Conservation (phyloP, 2,888 invertebrate species). For the Callinectes sapidus region DNA sequence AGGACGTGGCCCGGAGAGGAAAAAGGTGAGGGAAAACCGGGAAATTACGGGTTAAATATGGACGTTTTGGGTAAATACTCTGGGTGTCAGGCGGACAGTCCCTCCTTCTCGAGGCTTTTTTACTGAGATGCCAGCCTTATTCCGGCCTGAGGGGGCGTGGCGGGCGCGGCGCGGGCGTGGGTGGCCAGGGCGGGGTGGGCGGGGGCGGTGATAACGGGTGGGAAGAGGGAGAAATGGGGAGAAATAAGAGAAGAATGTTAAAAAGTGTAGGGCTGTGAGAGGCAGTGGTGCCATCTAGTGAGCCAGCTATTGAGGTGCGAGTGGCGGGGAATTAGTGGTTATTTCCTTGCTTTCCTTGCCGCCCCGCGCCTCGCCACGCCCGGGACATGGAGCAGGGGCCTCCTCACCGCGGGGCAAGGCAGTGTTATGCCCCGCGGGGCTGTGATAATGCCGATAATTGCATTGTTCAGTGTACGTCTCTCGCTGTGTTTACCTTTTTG, state of each 20-base stretch:
- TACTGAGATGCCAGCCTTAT: not conserved
- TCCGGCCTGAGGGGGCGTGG: not conserved
- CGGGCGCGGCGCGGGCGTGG: not conserved
- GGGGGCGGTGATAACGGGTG: not conserved
- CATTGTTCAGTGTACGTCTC: not conserved
- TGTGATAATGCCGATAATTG: not conserved
- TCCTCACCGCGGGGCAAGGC: no score
- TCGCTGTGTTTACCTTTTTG: slow-evolving; percentile 31
- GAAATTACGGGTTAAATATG: slow-evolving; percentile 54
- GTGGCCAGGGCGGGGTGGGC: not conserved
- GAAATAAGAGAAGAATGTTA: slow-evolving; percentile 39
- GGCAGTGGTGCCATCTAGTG: slow-evolving; percentile 68
- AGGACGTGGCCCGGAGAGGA: slow-evolving; percentile 58
- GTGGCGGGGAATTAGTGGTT: slow-evolving; percentile 17
- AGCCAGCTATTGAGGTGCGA: not conserved
- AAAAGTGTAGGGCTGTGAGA: slow-evolving; percentile 45
- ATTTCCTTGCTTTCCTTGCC: not conserved
- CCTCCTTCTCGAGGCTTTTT: slow-evolving; percentile 11
- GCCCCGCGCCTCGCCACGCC: no score
- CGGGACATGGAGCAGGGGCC: no score
- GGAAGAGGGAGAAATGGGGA: slow-evolving; percentile 26
- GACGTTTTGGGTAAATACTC: slow-evolving; percentile 64
- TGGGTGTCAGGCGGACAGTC: slow-evolving; percentile 55
- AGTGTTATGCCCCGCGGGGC: no score
- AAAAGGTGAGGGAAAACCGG: slow-evolving; percentile 66